These are phyloP conservation scores for Pandemis cinnamomeana DNA, from an alignment of 2,888 invertebrate species.

Conservation along the genomic window DNA sequence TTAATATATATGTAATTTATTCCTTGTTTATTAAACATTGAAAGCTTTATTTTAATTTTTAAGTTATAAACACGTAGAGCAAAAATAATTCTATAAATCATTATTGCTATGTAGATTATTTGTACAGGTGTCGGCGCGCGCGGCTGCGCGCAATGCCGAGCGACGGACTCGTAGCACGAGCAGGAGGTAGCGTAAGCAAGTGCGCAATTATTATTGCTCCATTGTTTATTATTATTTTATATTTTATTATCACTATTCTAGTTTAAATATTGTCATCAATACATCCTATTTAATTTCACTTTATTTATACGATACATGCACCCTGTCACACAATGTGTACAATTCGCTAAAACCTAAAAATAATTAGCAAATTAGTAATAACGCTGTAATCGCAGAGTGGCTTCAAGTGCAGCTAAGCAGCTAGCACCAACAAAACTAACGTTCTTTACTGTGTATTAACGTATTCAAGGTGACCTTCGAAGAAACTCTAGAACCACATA, in stretches of 20 bases:
- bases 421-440: constrained; percentile 57
- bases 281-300: constrained; percentile 55
- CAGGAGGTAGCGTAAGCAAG: not conserved
- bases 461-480: constrained; percentile 57
- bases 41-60: constrained; percentile 33
- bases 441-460: constrained; percentile 51
- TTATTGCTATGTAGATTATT: not conserved
- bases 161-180: not conserved
- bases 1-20: constrained; percentile 4
- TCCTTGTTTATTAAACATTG: constrained; percentile 29
- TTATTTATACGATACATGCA: constrained; percentile 77
- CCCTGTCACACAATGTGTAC: constrained; percentile 82
- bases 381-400: constrained; percentile 45
- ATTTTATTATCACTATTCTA: constrained; percentile 43
- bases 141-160: not conserved
- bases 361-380: constrained; percentile 49
- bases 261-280: constrained; percentile 52
- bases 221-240: constrained; percentile 22
- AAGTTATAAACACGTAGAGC: constrained; percentile 46
- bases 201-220: constrained; percentile 19
- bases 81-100: constrained; percentile 45
- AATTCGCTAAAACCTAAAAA: constrained; percentile 49
- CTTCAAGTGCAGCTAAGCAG: constrained; percentile 47
- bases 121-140: not conserved
- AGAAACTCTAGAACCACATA: constrained; percentile 62